Evolutionary conservation across 2,888 invertebrate genomes (phyloP).

Genomic region (Melangyna quadrimaculata): DNA sequence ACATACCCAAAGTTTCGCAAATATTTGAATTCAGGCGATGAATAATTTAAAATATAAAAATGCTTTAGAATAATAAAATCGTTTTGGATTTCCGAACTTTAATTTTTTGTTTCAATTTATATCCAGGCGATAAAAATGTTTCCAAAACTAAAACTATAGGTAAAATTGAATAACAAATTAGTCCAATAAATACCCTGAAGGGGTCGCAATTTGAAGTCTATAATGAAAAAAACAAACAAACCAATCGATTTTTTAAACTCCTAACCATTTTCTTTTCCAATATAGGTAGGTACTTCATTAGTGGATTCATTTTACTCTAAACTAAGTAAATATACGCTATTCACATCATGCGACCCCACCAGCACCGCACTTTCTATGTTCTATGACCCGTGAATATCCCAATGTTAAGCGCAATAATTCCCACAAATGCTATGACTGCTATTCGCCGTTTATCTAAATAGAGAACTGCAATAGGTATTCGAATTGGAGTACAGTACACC

Average conservation of each 20-base stretch:
- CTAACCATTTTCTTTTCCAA: not conserved
- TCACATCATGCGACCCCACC: not conserved
- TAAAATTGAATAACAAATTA: no score
- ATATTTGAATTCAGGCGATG: no score
- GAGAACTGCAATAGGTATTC: not conserved
- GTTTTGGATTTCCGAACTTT: no score
- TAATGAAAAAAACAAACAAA: no score
- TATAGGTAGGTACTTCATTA: not conserved
- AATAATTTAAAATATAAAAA: no score
- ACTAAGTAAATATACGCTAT: not conserved
- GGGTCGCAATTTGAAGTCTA: no score
- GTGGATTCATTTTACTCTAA: not conserved
- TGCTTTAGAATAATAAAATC: no score
- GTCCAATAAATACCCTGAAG: no score
- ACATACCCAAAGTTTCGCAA: no score
- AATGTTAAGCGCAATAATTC: not conserved
- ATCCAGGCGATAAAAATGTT: no score
- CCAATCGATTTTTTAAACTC: not conserved
- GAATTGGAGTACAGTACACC: not conserved
- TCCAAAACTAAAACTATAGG: no score
- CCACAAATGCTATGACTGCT: slow-evolving; percentile 1
- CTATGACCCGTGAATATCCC: not conserved
- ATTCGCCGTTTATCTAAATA: not conserved
- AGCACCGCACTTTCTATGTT: not conserved
- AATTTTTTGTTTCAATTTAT: no score